phyloP scores from a whole-genome alignment of 2,888 invertebrate species.

The Leistus spinibarbis region DNA sequence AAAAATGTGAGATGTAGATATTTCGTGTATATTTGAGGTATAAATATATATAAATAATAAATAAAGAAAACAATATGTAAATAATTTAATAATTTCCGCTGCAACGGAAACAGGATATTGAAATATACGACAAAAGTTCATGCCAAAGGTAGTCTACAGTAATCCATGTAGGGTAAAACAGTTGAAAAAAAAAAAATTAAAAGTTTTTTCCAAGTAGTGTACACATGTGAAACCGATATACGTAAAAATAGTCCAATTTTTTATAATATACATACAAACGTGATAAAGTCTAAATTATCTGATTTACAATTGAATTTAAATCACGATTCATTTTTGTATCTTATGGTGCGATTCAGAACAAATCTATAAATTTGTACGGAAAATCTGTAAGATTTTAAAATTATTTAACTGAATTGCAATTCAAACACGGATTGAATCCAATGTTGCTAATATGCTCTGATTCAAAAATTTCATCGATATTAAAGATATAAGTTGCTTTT shows the following conservation, averaged over 20 bases:
- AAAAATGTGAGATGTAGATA: conserved; percentile 37
- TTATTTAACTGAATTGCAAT: no score
- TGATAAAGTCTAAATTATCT: conserved; percentile 10
- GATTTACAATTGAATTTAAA: neutral
- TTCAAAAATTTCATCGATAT: no score
- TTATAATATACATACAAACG: conserved; percentile 26
- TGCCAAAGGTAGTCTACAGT: conserved; percentile 59
- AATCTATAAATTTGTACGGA: no score
- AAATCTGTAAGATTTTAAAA: no score
- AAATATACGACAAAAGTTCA: conserved; percentile 59
- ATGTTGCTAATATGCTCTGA: no score
- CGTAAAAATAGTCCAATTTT: conserved; percentile 38
- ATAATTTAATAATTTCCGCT: conserved; percentile 31
- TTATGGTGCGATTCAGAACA: no score
- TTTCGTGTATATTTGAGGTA: conserved; percentile 31
- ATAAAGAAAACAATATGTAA: conserved; percentile 38
- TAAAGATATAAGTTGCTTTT: no score
- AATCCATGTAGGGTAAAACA: conserved; percentile 55
- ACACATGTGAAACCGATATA: conserved; percentile 30
- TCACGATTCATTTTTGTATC: neutral
- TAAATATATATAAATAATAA: conserved; percentile 17
- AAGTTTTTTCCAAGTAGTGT: conserved; percentile 17
- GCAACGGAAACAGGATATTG: conserved; percentile 54
- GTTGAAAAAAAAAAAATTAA: neutral
- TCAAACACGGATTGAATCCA: neutral